These are phyloP conservation scores for Crocidura indochinensis DNA, from an alignment of 2,797 vertebrate species.

Conservation along the genomic window DNA sequence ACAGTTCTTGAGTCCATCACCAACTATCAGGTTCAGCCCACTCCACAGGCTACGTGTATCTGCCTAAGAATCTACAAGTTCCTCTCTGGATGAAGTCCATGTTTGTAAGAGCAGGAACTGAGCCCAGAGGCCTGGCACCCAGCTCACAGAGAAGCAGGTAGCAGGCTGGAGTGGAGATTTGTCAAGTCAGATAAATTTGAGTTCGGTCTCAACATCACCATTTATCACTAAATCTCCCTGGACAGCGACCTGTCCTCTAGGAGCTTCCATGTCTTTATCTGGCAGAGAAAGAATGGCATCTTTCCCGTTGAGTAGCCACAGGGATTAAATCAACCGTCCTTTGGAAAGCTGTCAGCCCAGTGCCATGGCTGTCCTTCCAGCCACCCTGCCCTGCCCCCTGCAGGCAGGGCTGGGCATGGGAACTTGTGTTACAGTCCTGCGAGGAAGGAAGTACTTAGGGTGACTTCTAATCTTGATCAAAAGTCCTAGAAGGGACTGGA, in stretches of 20 bases:
- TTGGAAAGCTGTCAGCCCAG: neutral
- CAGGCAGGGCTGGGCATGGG: too few species aligned
- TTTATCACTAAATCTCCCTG: constrained; percentile 12
- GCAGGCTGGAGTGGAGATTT: neutral
- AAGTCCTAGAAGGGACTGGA: too few species aligned
- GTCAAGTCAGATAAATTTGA: neutral
- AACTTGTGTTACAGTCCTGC: neutral
- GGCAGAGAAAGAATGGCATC: neutral
- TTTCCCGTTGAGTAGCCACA: neutral
- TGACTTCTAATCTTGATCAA: too few species aligned
- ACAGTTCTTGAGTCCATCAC: too few species aligned
- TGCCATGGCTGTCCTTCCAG: neutral
- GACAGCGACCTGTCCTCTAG: neutral
- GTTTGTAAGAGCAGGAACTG: neutral
- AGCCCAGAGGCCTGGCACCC: neutral
- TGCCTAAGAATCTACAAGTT: neutral
- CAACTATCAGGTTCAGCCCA: neutral
- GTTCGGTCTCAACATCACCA: neutral
- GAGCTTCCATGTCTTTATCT: neutral
- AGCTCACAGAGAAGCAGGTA: neutral
- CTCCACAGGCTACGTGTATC: neutral
- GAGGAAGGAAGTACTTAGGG: neutral
- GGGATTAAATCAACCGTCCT: constrained; percentile 11
- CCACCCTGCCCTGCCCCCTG: neutral
- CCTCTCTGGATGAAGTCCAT: neutral